These are phyloP conservation scores for Lycocerus yunnanus DNA, from an alignment of 2,888 invertebrate species.

Conservation along the genomic window DNA sequence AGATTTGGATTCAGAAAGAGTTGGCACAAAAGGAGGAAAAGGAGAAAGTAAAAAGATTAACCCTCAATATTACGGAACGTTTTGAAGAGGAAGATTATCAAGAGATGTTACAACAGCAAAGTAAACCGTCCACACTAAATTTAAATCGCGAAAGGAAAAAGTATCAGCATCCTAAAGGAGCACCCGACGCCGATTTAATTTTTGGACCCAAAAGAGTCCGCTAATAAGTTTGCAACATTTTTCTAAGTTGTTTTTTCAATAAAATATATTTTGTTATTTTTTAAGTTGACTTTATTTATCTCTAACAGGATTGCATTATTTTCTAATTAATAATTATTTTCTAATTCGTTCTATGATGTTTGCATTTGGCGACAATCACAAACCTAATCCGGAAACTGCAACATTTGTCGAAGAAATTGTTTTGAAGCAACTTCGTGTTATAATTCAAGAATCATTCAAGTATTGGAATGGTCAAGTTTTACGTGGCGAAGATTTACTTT, in stretches of 20 bases:
- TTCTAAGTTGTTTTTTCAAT: background rate
- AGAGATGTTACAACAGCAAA: slow-evolving; percentile 66
- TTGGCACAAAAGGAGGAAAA: slow-evolving; percentile 81
- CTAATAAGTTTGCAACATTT: slow-evolving; percentile 43
- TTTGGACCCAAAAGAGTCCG: slow-evolving; percentile 80
- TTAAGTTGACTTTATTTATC: background rate
- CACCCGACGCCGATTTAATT: slow-evolving; percentile 92
- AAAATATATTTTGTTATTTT: background rate
- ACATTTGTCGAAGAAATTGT: slow-evolving; percentile 83
- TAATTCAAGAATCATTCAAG: slow-evolving; percentile 76
- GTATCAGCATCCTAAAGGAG: slow-evolving; percentile 94
- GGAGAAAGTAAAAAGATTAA: slow-evolving; percentile 80
- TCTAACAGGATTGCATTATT: background rate
- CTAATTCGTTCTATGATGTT: slow-evolving; percentile 88
- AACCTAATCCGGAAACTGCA: slow-evolving; percentile 81
- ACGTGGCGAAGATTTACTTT: slow-evolving; percentile 71
- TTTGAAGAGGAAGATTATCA: slow-evolving; percentile 95
- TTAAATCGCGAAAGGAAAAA: slow-evolving; percentile 80
- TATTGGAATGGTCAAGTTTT: slow-evolving; percentile 64
- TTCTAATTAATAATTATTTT: no score
- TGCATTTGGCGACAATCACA: slow-evolving; percentile 88
- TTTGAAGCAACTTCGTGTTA: slow-evolving; percentile 76
- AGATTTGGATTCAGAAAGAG: slow-evolving; percentile 84
- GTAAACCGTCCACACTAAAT: slow-evolving; percentile 74
- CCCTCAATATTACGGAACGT: slow-evolving; percentile 92